Evolutionary conservation across 2,888 invertebrate genomes (phyloP), one percentile per base, ranked within the genome.

Genomic region (Drosophila dives): DNA sequence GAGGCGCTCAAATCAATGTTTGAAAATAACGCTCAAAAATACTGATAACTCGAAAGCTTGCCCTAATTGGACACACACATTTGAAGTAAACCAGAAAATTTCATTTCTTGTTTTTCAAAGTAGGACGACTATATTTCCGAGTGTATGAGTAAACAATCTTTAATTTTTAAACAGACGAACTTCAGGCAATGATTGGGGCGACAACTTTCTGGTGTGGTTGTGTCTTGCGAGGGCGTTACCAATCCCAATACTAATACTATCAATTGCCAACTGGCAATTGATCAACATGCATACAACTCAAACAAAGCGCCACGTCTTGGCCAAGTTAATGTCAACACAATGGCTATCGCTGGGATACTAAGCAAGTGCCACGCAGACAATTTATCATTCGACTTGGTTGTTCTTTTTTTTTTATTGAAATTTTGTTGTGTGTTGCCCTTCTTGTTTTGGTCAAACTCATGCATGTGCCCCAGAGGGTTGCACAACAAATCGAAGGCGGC

Each of bases 291-390:
- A 84, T 71, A 70, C 70, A 89, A 85, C 42, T 76, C 78, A 86
- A 83, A 87, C 79, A 81, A 84, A 69, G 50, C 64, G 64, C 15
- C n/a, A n/a, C 50, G 55, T 75, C 67, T 69, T 50, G 61, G 64
- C 72, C 86, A 83, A 72, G 72, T 70, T 77, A 79, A 84, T 74
- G 80, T 74, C 86, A 77, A 82, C 80, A 82, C 80, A 80, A 66
- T 45, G 63, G 64, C 58, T 49, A 26, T 38, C 51, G 38, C n/a
- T 63, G 71, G 71, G 66, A 69, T 68, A 83, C 73, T 77, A 64
- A 77, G 72, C 72, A 81, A 83, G 81, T 78, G 65, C 75, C 82
- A 48, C 66, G 54, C 65, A 66, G 54, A 67, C 75, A 58, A 86
- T 80, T 67, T 83, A 70, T 74, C 83, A 80, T 68, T 62, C 40